Percentiles rank a stretch among this genome's conserved stretches.
phyloP scores from a whole-genome alignment of 2,113 vertebrate species.

The Menura novaehollandiae region DNA sequence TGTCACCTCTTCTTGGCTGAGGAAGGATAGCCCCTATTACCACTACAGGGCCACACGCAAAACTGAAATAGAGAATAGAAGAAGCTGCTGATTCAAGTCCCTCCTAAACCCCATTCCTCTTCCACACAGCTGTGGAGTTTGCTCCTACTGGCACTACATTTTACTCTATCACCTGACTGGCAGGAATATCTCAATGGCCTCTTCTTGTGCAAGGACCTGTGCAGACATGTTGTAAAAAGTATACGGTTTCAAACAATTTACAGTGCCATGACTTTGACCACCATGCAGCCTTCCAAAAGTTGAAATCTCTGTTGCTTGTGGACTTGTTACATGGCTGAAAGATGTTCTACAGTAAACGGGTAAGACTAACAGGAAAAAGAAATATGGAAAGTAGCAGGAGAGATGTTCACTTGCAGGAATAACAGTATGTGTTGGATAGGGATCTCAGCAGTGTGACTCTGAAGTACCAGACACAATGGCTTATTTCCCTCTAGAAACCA shows the following conservation, averaged over 20 bases:
- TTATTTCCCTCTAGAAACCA: not conserved
- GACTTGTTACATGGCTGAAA: not conserved
- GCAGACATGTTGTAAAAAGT: not conserved
- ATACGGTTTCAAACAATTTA: not conserved
- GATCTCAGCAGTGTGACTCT: not conserved
- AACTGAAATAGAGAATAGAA: not conserved
- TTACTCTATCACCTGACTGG: not conserved
- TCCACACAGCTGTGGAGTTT: not conserved
- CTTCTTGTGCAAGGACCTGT: not conserved
- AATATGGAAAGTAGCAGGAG: not conserved
- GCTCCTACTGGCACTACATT: not conserved
- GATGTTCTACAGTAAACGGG: not conserved
- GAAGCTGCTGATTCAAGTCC: not conserved
- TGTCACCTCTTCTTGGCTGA: not conserved
- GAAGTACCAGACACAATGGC: not conserved
- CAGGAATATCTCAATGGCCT: fast-evolving
- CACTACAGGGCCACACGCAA: not conserved
- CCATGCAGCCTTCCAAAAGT: not conserved
- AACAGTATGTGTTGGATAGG: not conserved
- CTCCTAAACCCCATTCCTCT: not conserved
- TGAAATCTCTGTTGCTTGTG: not conserved
- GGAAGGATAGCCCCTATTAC: not conserved
- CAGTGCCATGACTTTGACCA: not conserved
- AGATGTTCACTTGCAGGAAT: not conserved
- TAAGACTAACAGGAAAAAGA: not conserved